Evolutionary conservation across 2,888 invertebrate species (phyloP).

Genomic region (Alloplasta piceator): DNA sequence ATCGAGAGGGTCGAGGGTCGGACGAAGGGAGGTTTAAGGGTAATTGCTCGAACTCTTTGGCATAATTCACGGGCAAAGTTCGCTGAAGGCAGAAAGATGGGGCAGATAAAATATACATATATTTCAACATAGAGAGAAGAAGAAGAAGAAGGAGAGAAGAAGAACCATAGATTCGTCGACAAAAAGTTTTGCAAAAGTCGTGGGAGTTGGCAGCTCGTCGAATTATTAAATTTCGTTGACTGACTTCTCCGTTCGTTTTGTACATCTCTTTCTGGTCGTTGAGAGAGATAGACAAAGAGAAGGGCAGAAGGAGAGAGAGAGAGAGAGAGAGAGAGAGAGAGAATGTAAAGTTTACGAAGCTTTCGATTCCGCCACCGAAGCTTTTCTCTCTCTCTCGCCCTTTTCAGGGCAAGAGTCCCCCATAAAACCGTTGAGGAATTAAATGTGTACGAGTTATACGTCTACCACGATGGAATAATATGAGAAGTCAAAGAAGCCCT

Average conservation of each 20-base stretch:
- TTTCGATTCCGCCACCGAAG: conserved; percentile 10
- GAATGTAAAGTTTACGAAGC: conserved; percentile 46
- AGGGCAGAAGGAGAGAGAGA: not conserved
- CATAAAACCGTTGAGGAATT: conserved; percentile 33
- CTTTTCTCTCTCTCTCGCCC: not conserved
- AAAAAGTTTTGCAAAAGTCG: conserved; percentile 37
- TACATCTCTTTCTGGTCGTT: not conserved
- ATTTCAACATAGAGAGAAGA: not conserved
- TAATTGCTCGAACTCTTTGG: conserved; percentile 9
- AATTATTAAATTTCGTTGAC: conserved; percentile 54
- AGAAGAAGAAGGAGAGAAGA: not conserved
- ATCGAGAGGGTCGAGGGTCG: too few relatives aligned
- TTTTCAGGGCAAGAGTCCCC: not conserved
- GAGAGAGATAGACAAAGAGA: not conserved
- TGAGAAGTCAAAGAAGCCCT: conserved; percentile 26
- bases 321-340: not conserved
- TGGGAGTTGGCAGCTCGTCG: conserved; percentile 17
- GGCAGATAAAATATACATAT: not conserved
- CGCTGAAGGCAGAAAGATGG: not conserved
- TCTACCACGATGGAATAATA: not conserved
- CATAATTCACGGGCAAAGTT: conserved; percentile 28
- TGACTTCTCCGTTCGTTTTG: conserved; percentile 1
- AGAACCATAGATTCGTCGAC: conserved; percentile 3
- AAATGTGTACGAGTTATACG: conserved; percentile 11
- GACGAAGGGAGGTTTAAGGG: not conserved